Evolutionary conservation across 2,113 vertebrate species (phyloP), one percentile per base, ranked within the genome.

Genomic region (Montifringilla adamsi): DNA sequence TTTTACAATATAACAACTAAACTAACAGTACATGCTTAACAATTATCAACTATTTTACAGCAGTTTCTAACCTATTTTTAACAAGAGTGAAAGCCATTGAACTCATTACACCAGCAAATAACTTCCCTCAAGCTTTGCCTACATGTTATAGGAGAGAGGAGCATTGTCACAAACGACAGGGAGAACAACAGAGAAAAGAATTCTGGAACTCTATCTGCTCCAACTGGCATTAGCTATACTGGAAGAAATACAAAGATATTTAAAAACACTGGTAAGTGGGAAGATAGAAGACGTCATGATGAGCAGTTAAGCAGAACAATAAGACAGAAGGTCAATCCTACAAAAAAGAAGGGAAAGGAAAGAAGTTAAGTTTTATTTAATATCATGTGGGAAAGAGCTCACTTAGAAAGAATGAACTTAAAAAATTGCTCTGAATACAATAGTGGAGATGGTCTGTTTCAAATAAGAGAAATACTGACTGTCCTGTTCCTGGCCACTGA

Each of bases 141-240:
- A 22, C 13, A 11, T 20, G 1, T 64, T 30, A 31, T 2, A 7
- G 41, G 28, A 53, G 19, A 52, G 20, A 81, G 24, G 1, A 77
- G 12, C 18, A 39, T 2, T 69, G 31, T 49, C 60, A 74, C 1
- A 2, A 70, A 41, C 0, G 0, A 24, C 3, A 76, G 10, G 13
- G n/a, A 52, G 27, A 76, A 31, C 6, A 69, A 75, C 2, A 39
- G 20, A 56, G 21, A 16, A 7, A 28, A 91, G n/a, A 5, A 47
- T 83, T 75, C 43, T 59, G 13, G 11, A 75, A 33, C 52, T 50
- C n/a, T 13, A 46, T 23, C 11, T 68, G 47, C 17, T 30, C 58
- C 28, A 55, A 59, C 15, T 47, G 27, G 31, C 62, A 75, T 49
- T 15, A 50, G 15, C 44, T 72, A 30, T 4, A 11, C 4, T 64